A percentile compares a stretch with the other conserved stretches of the same genome.
These are phyloP conservation scores for Nemotelus nigrinus DNA, from an alignment of 2,888 invertebrate genomes.

Conservation along the genomic window DNA sequence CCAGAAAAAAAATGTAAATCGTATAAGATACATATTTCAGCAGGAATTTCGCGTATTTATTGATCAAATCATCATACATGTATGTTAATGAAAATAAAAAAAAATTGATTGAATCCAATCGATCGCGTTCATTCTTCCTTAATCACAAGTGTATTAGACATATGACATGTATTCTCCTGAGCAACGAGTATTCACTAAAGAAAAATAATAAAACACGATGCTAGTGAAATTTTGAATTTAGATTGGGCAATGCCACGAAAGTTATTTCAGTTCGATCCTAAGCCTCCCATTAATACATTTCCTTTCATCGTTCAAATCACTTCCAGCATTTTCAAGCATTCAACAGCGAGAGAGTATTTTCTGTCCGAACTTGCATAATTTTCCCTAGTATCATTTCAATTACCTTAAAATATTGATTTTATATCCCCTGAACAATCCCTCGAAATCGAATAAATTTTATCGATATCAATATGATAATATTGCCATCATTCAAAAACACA, in stretches of 20 bases:
- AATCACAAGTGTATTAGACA: background rate
- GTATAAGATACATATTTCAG: constrained; percentile 3
- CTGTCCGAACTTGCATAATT: background rate
- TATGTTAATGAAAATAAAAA: background rate
- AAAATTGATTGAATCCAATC: background rate
- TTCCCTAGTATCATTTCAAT: too few species aligned
- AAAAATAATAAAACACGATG: too few species aligned
- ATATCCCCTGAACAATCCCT: too few species aligned
- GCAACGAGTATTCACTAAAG: too few species aligned
- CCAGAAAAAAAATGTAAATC: constrained; percentile 3
- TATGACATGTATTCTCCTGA: too few species aligned
- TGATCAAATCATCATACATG: too few species aligned
- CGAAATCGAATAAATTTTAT: constrained; percentile 11
- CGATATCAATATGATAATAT: constrained; percentile 24
- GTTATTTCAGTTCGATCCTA: too few species aligned
- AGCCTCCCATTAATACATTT: too few species aligned
- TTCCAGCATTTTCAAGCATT: background rate
- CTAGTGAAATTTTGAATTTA: too few species aligned
- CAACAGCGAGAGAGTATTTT: constrained; percentile 27
- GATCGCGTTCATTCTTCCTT: background rate
- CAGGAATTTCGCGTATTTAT: background rate
- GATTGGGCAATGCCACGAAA: too few species aligned
- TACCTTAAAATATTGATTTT: too few species aligned
- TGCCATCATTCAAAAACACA: constrained; percentile 36
- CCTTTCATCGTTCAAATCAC: too few species aligned